These are phyloP conservation scores for Actinemys pallida DNA, from an alignment of 2,113 vertebrate species.

Conservation along the genomic window DNA sequence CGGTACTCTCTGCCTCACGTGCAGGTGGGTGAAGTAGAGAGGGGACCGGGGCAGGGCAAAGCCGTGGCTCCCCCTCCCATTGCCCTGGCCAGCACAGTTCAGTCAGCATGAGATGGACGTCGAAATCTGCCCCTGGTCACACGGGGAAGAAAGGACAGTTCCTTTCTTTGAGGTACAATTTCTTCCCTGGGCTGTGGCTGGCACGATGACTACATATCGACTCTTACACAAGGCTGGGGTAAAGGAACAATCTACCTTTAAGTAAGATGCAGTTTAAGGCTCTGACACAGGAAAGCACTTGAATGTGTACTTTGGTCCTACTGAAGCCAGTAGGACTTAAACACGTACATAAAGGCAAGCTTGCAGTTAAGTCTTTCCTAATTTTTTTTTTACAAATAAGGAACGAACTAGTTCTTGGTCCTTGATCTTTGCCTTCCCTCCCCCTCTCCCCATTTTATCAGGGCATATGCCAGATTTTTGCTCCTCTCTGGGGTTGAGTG, in stretches of 20 bases:
- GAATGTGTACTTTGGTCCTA: not conserved
- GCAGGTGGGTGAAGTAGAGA: not conserved
- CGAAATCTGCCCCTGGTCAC: not conserved
- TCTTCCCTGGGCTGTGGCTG: not conserved
- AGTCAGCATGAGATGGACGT: rapidly evolving
- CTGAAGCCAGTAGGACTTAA: not conserved
- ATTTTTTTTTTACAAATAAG: not conserved
- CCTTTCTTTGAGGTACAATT: not conserved
- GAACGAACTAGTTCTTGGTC: slow-evolving; percentile 3
- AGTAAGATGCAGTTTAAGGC: not conserved
- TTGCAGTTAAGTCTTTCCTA: not conserved
- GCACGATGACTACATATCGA: not conserved
- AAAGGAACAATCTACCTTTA: not conserved
- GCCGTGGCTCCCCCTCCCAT: not conserved
- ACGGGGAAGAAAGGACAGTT: not conserved
- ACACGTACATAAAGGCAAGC: not conserved
- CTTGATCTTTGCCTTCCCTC: not conserved
- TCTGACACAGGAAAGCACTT: not conserved
- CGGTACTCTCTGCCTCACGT: not conserved
- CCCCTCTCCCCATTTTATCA: not conserved
- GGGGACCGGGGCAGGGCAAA: not conserved
- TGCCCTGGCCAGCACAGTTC: not conserved
- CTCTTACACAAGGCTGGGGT: not conserved
- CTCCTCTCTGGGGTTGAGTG: not conserved
- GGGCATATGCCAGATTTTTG: not conserved